Base-by-base conservation (phyloP, 1,140 invertebrate species). In the Zaprionus vittiger region DNA sequence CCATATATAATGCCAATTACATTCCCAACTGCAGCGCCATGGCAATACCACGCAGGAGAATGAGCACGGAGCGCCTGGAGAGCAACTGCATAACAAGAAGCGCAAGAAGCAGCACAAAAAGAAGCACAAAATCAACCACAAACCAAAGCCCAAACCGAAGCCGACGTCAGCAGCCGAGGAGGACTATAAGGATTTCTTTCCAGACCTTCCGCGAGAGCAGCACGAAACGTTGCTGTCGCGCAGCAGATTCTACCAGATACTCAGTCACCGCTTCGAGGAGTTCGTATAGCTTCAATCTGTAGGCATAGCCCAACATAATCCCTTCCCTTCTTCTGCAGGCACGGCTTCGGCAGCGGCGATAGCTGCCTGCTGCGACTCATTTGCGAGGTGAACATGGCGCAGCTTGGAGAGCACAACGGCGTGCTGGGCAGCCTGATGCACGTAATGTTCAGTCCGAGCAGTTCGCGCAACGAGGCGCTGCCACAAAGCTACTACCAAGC, bases 401-500 rank as follows among this genome's bases (percentile, higher is more conserved):
- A 79, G 14, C 44, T 92, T 47, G 79, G 62, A 4, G 66, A 91
- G 2, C 70, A 81, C 0, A 92, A 92, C 69, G 91, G 91, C 7
- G 79, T 91, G 1, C 63, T 92, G 20, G 91, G 91, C 34, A 79
- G 66, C 31, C 24, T 92, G n/a, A 74, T 91, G 1, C 91, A 92
- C 17, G 71, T 92, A 7, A 74, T 92, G 66, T 91, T 92, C 91
- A 95, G 94, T 22, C 95, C 95, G 17, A 95, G 94, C 49, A 92
- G 94, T 38, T 95, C 95, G 0, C 91, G 80, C 14, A 93, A 94
- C 62, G 94, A 94, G 83, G 93, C 93, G 15, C 67, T 95, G 44
- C 93, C 94, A 6, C 82, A 93, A 31, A 89, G 85, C 0, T 95
- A 95, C 77, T 94, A 94, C 76, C 87, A 93, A 65, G 95, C 95